These are phyloP conservation scores for Micropterix aruncella DNA, from an alignment of 2,888 invertebrate genomes.

Conservation along the genomic window DNA sequence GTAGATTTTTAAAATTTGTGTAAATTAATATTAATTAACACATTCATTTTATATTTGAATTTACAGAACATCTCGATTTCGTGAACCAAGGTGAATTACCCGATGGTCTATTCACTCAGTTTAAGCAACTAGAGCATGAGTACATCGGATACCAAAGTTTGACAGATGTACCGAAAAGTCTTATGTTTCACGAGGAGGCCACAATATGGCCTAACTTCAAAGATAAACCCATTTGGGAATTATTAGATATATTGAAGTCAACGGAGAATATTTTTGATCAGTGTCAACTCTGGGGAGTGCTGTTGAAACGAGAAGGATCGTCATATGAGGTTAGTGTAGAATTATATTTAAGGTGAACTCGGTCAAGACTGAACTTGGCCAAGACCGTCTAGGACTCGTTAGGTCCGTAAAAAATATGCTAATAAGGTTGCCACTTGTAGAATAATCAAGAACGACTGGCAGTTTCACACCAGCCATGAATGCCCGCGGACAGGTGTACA, in stretches of 20 bases:
- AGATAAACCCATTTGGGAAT: conserved; percentile 54
- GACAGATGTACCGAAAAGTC: conserved; percentile 81
- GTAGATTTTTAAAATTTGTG: too few species aligned
- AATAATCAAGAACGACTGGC: too few species aligned
- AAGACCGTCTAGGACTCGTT: too few species aligned
- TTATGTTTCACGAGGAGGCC: conserved; percentile 56
- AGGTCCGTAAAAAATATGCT: too few species aligned
- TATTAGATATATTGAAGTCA: conserved; percentile 54
- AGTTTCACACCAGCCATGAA: too few species aligned
- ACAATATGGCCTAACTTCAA: conserved; percentile 41
- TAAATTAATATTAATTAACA: too few species aligned
- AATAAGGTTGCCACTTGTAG: too few species aligned
- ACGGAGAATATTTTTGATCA: conserved; percentile 64
- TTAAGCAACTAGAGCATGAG: conserved; percentile 80
- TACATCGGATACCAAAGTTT: conserved; percentile 92
- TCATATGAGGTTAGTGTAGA: conserved; percentile 53
- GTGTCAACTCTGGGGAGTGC: conserved; percentile 71
- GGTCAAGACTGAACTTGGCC: too few species aligned
- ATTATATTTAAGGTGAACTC: too few species aligned
- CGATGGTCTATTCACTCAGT: conserved; percentile 63
- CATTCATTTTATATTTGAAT: not conserved
- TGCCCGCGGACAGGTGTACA: too few species aligned
- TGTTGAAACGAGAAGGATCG: conserved; percentile 69
- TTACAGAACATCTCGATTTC: conserved; percentile 89
- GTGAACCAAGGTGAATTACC: conserved; percentile 71